Evolutionary conservation across 53 echinoderm and acorn worm genomes (phyloP), one percentile per base, ranked within the genome.

Genomic region (Actinopyga echinites): DNA sequence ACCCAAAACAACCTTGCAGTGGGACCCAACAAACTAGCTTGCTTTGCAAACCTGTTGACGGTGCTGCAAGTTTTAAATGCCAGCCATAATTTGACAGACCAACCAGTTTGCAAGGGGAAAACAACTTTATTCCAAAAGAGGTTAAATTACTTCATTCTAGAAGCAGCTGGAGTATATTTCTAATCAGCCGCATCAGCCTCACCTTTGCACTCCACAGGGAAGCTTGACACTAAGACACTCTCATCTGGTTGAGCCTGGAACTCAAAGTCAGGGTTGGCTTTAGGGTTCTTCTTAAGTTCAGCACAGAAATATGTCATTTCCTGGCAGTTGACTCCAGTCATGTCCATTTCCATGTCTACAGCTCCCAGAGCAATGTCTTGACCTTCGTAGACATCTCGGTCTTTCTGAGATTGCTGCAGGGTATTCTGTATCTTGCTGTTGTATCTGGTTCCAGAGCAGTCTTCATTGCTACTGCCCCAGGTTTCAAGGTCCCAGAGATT

Each of bases 321-420:
- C 30, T 75, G 57, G 63, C 97, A 97, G 28, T 88, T 84, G 65
- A 90, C 35, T 1, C 90, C 92, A 7, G 86, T 81, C 97, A 97
- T 97, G 85, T 92, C 89, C 30, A 97, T 84, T 86, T 90, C 90
- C 77, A 88, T 83, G 80, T 95, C 95, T n/a, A 93, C 89, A 28
- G 91, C 69, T 19, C 89, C 91, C 38, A 87, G 91, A 8, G 82
- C 64, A 57, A 95, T 80, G 65, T 91, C 74, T 25, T 91, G 84
- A 6, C 93, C 95, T 64, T 83, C 87, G 29, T 87, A 83, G 38
- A 91, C 91, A 71, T 91, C 88, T 49, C 89, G 84, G 86, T 91
- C 83, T 54, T 64, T 71, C 75, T 92, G 92, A 57, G 92, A 95
- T 26, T 89, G 83, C 30, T 78, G 64, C 42, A 89, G 63, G 31